phyloP scores from a whole-genome alignment of 2,888 invertebrate genomes.

The Diachrysia chrysitis region DNA sequence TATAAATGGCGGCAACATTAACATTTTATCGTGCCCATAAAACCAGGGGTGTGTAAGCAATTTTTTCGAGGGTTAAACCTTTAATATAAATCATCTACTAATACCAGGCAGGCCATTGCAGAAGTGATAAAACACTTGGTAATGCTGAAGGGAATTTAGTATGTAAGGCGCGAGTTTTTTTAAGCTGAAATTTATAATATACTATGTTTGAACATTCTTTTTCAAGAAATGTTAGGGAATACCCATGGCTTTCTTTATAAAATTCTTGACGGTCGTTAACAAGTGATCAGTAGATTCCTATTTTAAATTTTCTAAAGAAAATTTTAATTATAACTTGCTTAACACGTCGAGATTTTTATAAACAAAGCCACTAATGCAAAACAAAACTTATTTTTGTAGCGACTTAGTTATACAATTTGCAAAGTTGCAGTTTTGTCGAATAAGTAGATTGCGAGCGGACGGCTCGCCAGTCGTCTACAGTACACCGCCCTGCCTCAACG shows the following conservation, averaged over 20 bases:
- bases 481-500: no score
- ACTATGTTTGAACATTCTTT: not conserved
- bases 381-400: no score
- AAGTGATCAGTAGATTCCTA: no score
- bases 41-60: conserved; percentile 53
- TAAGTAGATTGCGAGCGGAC: no score
- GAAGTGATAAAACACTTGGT: conserved; percentile 53
- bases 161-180: conserved; percentile 12
- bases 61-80: conserved; percentile 57
- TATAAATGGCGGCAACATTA: conserved; percentile 48
- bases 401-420: no score
- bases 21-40: conserved; percentile 52
- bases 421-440: no score
- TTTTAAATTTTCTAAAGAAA: not conserved
- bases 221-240: not conserved
- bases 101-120: conserved; percentile 56
- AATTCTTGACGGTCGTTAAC: no score
- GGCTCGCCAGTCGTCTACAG: no score
- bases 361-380: no score
- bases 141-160: conserved; percentile 37
- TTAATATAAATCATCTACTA: conserved; percentile 59
- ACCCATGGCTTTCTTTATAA: no score
- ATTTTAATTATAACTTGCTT: no score
- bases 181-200: not conserved
- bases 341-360: no score